Base-by-base conservation (phyloP, 2,113 vertebrate species). In the Nothoprocta pentlandii region DNA sequence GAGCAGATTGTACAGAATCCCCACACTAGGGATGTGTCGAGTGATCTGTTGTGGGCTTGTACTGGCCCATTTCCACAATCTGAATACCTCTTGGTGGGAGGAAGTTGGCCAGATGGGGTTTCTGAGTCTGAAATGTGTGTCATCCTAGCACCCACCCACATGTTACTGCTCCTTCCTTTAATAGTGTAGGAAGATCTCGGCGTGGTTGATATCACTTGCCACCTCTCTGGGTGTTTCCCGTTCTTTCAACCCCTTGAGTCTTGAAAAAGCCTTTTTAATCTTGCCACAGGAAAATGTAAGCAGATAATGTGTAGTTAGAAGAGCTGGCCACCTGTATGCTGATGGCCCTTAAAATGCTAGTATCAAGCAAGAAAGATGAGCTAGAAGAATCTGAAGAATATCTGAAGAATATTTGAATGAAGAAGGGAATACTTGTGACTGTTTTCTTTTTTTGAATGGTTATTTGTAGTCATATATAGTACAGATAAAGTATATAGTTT, bases 61-160 rank as follows among this genome's bases (percentile, higher is more conserved):
- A 36, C 66, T 0, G 0, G 46, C 17, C 30, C 63, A 10, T 4
- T 15, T 61, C 44, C 42, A 80, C 67, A 34, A 51, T 39, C 44
- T 67, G 64, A 19, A 17, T 44, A 20, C 61, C 64, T 14, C 41
- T 0, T 32, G 19, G 90, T 46, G 85, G 85, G 74, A 94, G 78
- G 74, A 47, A 84, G 58, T 32, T 36, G 49, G 51, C 5, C 90
- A 91, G 87, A 75, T 93, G 90, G 92, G 9, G 67, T 58, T 79
- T 75, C 78, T 91, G 85, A 84, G 74, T 44, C 85, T 75, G 81
- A 53, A 66, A 4, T 70, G 78, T 59, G 58, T 91, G 66, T 94
- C 87, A 92, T 46, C 28, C 69, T 84, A 69, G 46, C 79, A 79
- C 51, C 85, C 30, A 20, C 69, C 84, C 84, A 47, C 73, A 53